Conservation (phyloP, 2,113 vertebrate genomes). For the Dromiciops gliroides region DNA sequence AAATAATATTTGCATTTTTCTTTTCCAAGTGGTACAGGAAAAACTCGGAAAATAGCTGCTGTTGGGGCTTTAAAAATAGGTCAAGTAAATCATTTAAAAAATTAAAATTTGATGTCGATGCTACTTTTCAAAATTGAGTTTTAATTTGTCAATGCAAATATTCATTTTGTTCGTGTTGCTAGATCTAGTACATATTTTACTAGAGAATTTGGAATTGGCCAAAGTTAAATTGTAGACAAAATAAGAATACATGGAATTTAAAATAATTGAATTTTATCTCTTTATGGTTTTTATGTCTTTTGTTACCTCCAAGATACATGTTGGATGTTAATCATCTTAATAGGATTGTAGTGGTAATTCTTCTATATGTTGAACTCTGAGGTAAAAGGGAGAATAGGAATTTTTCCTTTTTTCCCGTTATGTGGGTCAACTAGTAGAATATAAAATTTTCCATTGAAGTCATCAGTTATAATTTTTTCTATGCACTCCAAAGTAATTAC, state of each 20-base stretch:
- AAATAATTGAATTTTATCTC: neutral
- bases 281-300: constrained; percentile 31
- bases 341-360: constrained; percentile 18
- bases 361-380: constrained; percentile 24
- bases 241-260: constrained; percentile 22
- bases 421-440: neutral
- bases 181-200: neutral
- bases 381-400: neutral
- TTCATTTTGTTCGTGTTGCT: constrained; percentile 24
- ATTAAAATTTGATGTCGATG: constrained; percentile 39
- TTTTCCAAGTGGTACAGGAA: neutral
- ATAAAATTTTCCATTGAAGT: constrained; percentile 43
- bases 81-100: constrained; percentile 59
- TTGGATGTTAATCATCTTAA: constrained; percentile 10
- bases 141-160: constrained; percentile 14
- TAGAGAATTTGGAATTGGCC: constrained; percentile 38
- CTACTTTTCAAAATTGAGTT: constrained; percentile 42
- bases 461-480: constrained; percentile 3
- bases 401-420: neutral
- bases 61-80: constrained; percentile 43
- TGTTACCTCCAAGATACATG: neutral
- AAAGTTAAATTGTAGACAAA: constrained; percentile 8
- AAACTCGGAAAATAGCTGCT: constrained; percentile 33
- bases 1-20: constrained; percentile 44
- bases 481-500: constrained; percentile 13